phyloP scores from a whole-genome alignment of 2,888 invertebrate species.

The Agrochola circellaris region DNA sequence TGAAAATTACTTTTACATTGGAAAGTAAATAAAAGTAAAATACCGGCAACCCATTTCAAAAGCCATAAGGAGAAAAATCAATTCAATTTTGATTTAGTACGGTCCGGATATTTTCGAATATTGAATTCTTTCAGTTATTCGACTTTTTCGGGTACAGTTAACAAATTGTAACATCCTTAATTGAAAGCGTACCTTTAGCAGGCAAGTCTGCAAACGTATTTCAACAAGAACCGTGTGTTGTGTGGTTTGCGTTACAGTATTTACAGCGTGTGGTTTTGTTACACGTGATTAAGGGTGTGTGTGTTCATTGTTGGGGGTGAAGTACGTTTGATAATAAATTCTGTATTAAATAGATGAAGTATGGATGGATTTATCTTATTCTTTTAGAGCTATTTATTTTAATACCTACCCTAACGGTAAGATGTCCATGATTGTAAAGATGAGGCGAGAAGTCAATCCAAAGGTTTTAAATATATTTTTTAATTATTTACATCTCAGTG shows the following conservation, averaged over 20 bases:
- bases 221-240: constrained; percentile 63
- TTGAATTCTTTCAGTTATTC: constrained; percentile 54
- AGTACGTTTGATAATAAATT: constrained; percentile 29
- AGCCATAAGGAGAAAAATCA: constrained; percentile 18
- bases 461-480: no score
- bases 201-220: constrained; percentile 60
- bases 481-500: neutral
- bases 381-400: neutral
- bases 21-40: neutral
- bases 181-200: constrained; percentile 55
- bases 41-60: constrained; percentile 6
- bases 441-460: neutral
- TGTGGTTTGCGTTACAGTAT: constrained; percentile 54
- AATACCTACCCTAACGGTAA: neutral
- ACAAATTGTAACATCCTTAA: constrained; percentile 56
- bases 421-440: neutral
- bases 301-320: constrained; percentile 23
- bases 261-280: constrained; percentile 55
- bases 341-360: neutral
- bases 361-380: neutral
- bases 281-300: constrained; percentile 33
- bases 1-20: neutral
- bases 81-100: constrained; percentile 45
- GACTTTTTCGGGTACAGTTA: constrained; percentile 37
- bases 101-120: constrained; percentile 49